Conservation (phyloP, 2,888 invertebrate genomes). For the Cheilosia scutellata region DNA sequence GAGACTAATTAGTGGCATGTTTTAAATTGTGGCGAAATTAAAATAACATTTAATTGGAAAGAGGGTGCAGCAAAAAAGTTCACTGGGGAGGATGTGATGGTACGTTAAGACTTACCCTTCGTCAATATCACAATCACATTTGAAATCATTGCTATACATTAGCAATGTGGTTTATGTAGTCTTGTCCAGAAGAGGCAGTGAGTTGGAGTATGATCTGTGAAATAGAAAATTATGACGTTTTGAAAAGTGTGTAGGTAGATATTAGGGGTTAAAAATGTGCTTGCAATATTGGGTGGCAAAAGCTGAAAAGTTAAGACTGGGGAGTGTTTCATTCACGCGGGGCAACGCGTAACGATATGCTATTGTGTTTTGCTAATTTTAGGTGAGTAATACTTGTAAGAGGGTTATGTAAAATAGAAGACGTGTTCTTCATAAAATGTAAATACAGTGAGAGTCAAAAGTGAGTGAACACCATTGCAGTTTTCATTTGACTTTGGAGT, state of each 20-base stretch:
- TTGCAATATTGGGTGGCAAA: too few species aligned
- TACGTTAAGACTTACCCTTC: constrained; percentile 50
- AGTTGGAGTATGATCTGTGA: constrained; percentile 11
- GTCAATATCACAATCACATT: constrained; percentile 63
- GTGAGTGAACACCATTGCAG: too few species aligned
- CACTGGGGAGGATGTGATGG: not conserved
- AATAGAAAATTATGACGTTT: not conserved
- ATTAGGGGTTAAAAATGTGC: too few species aligned
- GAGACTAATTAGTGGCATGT: constrained; percentile 55
- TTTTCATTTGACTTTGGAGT: too few species aligned
- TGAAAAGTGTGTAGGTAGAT: not conserved
- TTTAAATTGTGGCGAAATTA: constrained; percentile 57
- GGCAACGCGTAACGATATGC: too few species aligned
- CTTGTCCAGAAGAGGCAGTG: constrained; percentile 43
- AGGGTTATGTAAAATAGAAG: too few species aligned
- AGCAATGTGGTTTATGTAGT: constrained; percentile 53
- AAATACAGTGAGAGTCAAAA: too few species aligned
- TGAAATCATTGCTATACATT: constrained; percentile 74
- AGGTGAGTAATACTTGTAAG: too few species aligned
- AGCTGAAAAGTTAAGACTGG: too few species aligned
- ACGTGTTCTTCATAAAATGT: too few species aligned
- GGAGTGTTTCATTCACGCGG: too few species aligned
- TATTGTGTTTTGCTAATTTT: too few species aligned
- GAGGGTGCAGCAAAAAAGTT: not conserved
- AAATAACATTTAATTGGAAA: constrained; percentile 25